Evolutionary conservation across 2,797 vertebrate genomes (phyloP), one percentile per base, ranked within the genome.

Genomic region (Vireo griseus): DNA sequence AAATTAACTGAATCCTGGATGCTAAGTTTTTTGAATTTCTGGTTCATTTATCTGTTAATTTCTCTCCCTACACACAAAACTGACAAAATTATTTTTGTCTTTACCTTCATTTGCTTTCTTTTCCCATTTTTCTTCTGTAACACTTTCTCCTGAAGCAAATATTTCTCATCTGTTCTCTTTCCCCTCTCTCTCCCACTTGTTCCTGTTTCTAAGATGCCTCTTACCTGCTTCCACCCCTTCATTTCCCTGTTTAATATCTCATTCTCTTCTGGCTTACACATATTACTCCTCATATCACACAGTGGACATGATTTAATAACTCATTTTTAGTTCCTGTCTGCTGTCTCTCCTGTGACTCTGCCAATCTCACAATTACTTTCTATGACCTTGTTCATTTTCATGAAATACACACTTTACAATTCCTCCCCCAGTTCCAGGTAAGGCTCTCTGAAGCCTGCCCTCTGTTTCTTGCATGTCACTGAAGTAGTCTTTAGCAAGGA

Each of bases 341-440:
- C 22, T 4, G 0, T 51, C 15, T 91, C 72, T 80, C 39, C n/a
- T 31, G 45, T 57, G 82, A 18, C 45, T 79, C 51, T 67, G 24
- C 29, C 13, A 8, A 42, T 71, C 57, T 71, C 40, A 57, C 29
- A 63, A 26, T 59, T 77, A 45, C 45, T 50, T 61, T 52, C 26
- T 48, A 79, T 48, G 28, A 62, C 28, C 25, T 63, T 8, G 1
- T 69, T 51, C 3, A 48, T 55, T 94, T 92, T 79, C 66, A 71
- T 57, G 29, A 75, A 88, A 57, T 16, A 31, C 5, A 35, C 4
- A 21, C n/a, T 54, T 86, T 16, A 25, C 39, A 54, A 65, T 58
- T 31, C 25, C 26, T 37, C 18, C 35, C 8, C 2, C 13, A 50
- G 0, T 13, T 80, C n/a, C n/a, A 47, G 31, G 10, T 44, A 37